Percentiles rank a stretch among this genome's conserved stretches.
phyloP scores from a whole-genome alignment of 2,797 vertebrate genomes.

The Novumbra hubbsi region DNA sequence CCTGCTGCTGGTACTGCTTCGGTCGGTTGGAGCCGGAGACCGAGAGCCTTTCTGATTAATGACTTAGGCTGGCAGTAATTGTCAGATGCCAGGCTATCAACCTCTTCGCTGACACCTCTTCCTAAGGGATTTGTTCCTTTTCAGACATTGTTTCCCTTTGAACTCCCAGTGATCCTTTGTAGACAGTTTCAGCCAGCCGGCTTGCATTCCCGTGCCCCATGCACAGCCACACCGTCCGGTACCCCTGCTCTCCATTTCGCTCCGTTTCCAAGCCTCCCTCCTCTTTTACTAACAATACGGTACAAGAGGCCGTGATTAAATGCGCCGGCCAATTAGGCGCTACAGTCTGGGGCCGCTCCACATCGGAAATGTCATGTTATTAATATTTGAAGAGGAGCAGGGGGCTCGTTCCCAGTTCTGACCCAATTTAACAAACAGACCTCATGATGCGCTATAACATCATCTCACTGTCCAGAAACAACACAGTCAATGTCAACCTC shows the following conservation, averaged over 20 bases:
- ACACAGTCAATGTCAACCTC: slow-evolving; percentile 17
- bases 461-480: slow-evolving; percentile 31
- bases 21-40: slow-evolving; percentile 19
- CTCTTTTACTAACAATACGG: slow-evolving; percentile 14
- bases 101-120: slow-evolving; percentile 44
- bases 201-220: background rate
- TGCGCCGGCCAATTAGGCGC: slow-evolving; percentile 47
- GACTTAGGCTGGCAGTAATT: slow-evolving; percentile 41
- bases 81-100: slow-evolving; percentile 52
- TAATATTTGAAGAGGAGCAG: slow-evolving; percentile 53
- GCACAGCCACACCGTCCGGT: background rate
- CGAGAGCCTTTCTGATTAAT: slow-evolving; percentile 41
- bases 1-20: background rate
- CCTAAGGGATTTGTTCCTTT: slow-evolving; percentile 32
- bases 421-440: slow-evolving; percentile 58
- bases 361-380: slow-evolving; percentile 55
- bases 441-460: slow-evolving; percentile 30
- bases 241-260: background rate
- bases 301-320: slow-evolving; percentile 43
- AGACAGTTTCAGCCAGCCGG: background rate
- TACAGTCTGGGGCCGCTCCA: slow-evolving; percentile 43
- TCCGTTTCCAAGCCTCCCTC: slow-evolving; percentile 3
- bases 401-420: slow-evolving; percentile 42
- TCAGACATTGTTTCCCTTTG: slow-evolving; percentile 41
- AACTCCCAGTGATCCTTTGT: slow-evolving; percentile 22